Evolutionary conservation across 2,797 vertebrate genomes (phyloP).

Genomic region (Limnodromus scolopaceus): DNA sequence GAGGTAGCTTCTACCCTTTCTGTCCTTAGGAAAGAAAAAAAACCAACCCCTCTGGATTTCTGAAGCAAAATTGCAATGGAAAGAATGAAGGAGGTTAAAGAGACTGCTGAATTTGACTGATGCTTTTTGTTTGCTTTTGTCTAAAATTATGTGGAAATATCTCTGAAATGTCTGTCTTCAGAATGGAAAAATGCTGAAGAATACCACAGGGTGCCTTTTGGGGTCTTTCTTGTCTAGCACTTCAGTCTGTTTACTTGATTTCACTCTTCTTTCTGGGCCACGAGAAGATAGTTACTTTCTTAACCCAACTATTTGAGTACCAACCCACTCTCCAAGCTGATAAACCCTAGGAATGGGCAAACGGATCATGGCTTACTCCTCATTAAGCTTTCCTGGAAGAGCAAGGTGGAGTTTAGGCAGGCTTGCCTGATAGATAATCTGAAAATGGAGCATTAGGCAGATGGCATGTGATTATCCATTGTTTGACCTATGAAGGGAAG

Average conservation of each 20-base stretch:
- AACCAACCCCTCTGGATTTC: background rate
- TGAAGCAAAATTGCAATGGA: background rate
- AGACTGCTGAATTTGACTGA: background rate
- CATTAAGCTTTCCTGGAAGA: background rate
- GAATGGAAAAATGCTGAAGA: background rate
- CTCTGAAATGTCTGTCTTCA: background rate
- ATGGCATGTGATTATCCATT: conserved; percentile 19
- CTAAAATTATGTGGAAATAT: background rate
- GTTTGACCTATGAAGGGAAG: background rate
- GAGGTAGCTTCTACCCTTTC: background rate
- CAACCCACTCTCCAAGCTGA: background rate
- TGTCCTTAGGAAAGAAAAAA: background rate
- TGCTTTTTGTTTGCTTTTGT: background rate
- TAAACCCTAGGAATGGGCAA: accelerated
- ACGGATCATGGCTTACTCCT: background rate
- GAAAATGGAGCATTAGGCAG: background rate
- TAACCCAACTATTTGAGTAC: background rate
- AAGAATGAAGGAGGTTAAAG: background rate
- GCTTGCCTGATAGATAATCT: background rate
- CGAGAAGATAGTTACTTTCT: background rate
- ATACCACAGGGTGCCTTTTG: background rate
- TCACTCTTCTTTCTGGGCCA: background rate
- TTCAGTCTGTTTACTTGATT: background rate
- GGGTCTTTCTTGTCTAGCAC: background rate
- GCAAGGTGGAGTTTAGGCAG: background rate